These are phyloP conservation scores for Cheilosia pagana DNA, from an alignment of 2,888 invertebrate species.

Conservation along the genomic window DNA sequence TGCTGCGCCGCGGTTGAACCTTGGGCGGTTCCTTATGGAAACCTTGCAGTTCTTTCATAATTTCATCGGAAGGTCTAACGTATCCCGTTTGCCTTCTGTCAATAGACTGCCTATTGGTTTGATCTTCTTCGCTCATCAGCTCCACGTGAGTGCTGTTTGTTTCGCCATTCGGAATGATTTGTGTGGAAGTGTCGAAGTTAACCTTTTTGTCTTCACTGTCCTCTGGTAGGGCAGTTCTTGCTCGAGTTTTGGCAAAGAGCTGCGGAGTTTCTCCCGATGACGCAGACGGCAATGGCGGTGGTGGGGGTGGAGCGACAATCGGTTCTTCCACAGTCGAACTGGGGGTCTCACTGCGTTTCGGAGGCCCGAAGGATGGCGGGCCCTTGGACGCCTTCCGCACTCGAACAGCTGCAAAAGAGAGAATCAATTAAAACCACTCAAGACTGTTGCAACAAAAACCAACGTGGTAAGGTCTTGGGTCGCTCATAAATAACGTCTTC, in stretches of 20 bases:
- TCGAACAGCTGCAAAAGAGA: constrained; percentile 76
- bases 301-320: constrained; percentile 62
- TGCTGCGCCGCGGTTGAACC: constrained; percentile 30
- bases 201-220: constrained; percentile 41
- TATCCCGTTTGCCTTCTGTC: constrained; percentile 77
- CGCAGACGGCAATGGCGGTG: constrained; percentile 69
- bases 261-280: constrained; percentile 41
- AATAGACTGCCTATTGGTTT: constrained; percentile 13
- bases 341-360: constrained; percentile 60
- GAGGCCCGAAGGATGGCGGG: constrained; percentile 63
- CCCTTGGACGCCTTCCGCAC: constrained; percentile 73
- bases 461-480: constrained; percentile 80
- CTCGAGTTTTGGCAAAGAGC: constrained; percentile 47
- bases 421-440: background rate
- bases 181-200: constrained; percentile 21
- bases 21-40: constrained; percentile 25
- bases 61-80: constrained; percentile 74
- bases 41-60: constrained; percentile 34
- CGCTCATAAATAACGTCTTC: constrained; percentile 79
- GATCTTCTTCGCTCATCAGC: constrained; percentile 40
- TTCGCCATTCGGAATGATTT: constrained; percentile 46
- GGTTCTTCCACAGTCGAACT: constrained; percentile 69
- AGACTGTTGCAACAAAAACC: constrained; percentile 50
- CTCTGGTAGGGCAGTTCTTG: constrained; percentile 34
- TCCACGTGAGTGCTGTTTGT: constrained; percentile 51